Evolutionary conservation across 2,888 invertebrate genomes (phyloP), one percentile per base, ranked within the genome.

Genomic region (Phaedon cochleariae): DNA sequence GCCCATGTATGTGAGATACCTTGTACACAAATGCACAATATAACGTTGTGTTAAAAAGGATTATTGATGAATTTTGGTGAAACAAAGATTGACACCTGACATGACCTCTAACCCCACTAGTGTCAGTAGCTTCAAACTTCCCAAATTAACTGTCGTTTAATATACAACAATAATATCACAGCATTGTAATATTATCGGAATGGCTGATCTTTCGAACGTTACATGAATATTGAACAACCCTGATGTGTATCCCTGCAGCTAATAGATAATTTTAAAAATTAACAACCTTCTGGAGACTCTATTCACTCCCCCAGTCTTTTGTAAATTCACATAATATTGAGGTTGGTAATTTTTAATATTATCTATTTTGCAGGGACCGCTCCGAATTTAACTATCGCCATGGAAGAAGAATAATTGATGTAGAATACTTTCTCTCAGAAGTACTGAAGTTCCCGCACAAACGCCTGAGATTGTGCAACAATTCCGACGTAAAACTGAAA

Each of bases 371-470:
- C 67, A 70, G 71, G 65, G 62, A 70, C 45, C 59, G 53, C 31
- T 68, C 73, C 15, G 67, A 72, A 62, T 73, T 61, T 66, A 65
- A 59, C 52, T 76, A 76, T 62, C 71, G 72, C 20, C 72, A 71
- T 34, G 74, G 74, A 52, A 72, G 74, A 63, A 72, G 77, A 49
- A 73, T 76, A 29, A 73, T 77, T 12, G 74, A 75, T 58, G 74
- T 69, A 18, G 68, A 73, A 41, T 75, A 76, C 64, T 54, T 76
- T 34, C 69, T 76, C 61, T 63, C 54, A 21, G 69, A 74, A 61
- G 61, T 68, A 6, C 52, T 75, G 41, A 68, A 70, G 62, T 76
- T 76, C 45, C 74, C 73, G 0, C 76, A 76, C 57, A 62, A 67
- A 53, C 49, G 64, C 7, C 63, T 75, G 7, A 66, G 68, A 41